Conservation (phyloP, 2,888 invertebrate species). For the Crocallis elinguaria region DNA sequence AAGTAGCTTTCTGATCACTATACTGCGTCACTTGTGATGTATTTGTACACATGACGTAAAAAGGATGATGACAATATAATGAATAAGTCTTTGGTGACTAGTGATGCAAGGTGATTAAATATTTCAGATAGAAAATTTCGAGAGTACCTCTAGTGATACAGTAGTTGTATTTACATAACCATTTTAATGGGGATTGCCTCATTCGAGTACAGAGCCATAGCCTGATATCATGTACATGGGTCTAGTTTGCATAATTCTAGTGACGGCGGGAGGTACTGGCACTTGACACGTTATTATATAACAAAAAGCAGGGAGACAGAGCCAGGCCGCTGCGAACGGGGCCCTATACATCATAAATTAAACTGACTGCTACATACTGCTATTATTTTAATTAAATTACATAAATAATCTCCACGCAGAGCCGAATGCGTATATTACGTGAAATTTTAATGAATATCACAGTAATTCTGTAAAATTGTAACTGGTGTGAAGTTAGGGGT, state of each 20-base stretch:
- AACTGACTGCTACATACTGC: conserved; percentile 42
- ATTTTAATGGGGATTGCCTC: too few relatives aligned
- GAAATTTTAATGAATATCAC: conserved; percentile 77
- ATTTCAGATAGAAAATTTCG: background rate
- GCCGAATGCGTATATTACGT: conserved; percentile 53
- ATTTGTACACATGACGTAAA: background rate
- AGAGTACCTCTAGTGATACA: too few relatives aligned
- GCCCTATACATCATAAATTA: too few relatives aligned
- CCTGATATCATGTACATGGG: too few relatives aligned
- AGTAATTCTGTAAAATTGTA: conserved; percentile 70
- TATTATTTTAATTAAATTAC: conserved; percentile 38
- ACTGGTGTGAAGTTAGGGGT: too few relatives aligned
- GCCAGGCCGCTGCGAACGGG: background rate
- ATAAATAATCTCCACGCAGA: conserved; percentile 61
- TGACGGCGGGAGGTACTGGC: background rate
- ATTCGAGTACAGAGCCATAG: background rate
- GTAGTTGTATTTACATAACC: too few relatives aligned
- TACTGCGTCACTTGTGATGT: too few relatives aligned
- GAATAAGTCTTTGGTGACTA: conserved; percentile 4
- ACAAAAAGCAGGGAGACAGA: background rate
- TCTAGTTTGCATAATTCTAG: background rate
- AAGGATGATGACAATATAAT: background rate
- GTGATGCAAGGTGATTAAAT: background rate
- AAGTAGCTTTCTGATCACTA: background rate
- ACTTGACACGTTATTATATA: background rate